phyloP scores from a whole-genome alignment of 2,888 invertebrate genomes.

The Xanthorhoe designata region DNA sequence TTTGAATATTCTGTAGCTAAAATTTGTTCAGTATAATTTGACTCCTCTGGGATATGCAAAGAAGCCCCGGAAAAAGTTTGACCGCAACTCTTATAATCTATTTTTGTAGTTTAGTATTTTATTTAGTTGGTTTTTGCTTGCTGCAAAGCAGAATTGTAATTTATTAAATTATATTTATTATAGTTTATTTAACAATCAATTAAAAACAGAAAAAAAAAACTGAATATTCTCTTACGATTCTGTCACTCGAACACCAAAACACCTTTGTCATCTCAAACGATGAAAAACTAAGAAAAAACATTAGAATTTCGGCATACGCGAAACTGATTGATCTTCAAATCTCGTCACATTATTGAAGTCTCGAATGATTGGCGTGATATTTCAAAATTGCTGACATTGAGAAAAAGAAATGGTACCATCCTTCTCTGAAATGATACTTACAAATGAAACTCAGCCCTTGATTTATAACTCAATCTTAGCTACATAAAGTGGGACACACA shows the following conservation, averaged over 20 bases:
- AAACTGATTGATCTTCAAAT: conserved; percentile 42
- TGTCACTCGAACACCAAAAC: not conserved
- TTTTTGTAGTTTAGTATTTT: too few species aligned
- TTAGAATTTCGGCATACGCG: conserved; percentile 25
- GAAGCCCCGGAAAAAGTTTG: too few species aligned
- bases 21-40: too few species aligned
- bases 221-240: not conserved
- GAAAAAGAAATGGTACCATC: conserved; percentile 63
- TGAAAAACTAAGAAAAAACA: conserved; percentile 22
- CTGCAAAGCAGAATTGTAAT: too few species aligned
- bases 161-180: too few species aligned
- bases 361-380: conserved; percentile 47
- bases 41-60: too few species aligned
- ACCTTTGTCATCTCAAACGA: not conserved
- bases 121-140: too few species aligned
- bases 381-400: conserved; percentile 51
- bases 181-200: too few species aligned
- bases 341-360: conserved; percentile 41
- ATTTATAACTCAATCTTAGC: conserved; percentile 81
- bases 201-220: not conserved
- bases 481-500: conserved; percentile 76
- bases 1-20: too few species aligned
- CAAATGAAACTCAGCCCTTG: conserved; percentile 74
- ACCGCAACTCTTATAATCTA: too few species aligned
- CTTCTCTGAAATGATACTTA: conserved; percentile 70